Conservation (phyloP, 2,797 vertebrate species). For the Agapornis canus region DNA sequence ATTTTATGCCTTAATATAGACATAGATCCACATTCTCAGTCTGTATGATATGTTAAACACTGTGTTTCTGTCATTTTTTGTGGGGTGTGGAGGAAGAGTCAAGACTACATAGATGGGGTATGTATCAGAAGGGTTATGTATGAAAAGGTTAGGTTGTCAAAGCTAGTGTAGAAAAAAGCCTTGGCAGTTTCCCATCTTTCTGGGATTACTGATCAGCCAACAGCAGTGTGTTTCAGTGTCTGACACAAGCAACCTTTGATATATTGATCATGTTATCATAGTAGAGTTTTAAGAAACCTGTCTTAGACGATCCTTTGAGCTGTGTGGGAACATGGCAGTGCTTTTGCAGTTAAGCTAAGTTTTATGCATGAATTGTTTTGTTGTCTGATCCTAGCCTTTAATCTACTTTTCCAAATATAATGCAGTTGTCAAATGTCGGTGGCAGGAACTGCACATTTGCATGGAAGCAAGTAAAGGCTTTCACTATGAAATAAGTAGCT, state of each 20-base stretch:
- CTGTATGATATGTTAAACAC: not conserved
- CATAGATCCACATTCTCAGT: not conserved
- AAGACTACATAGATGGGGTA: not conserved
- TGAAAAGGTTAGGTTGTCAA: not conserved
- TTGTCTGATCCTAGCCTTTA: slow-evolving; percentile 46
- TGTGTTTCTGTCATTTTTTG: slow-evolving; percentile 16
- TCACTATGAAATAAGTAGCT: not conserved
- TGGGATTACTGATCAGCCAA: not conserved
- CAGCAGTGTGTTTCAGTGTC: not conserved
- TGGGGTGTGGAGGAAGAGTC: not conserved
- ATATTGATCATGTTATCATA: not conserved
- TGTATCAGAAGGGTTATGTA: not conserved
- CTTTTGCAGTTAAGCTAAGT: not conserved
- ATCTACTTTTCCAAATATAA: slow-evolving; percentile 33
- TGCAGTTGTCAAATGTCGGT: slow-evolving; percentile 13
- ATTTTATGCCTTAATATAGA: slow-evolving; percentile 64
- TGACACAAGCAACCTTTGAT: not conserved
- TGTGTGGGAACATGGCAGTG: not conserved
- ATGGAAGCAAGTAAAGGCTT: not conserved
- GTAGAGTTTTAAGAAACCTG: not conserved
- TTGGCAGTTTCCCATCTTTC: not conserved
- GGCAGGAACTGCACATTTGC: slow-evolving; percentile 21
- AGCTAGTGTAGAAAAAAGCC: not conserved
- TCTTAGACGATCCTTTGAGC: not conserved
- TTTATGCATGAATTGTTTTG: slow-evolving; percentile 7